A percentile compares a stretch with the other conserved stretches of the same genome.
phyloP scores from a whole-genome alignment of 2,888 invertebrate genomes.

The Melitaea athalia region DNA sequence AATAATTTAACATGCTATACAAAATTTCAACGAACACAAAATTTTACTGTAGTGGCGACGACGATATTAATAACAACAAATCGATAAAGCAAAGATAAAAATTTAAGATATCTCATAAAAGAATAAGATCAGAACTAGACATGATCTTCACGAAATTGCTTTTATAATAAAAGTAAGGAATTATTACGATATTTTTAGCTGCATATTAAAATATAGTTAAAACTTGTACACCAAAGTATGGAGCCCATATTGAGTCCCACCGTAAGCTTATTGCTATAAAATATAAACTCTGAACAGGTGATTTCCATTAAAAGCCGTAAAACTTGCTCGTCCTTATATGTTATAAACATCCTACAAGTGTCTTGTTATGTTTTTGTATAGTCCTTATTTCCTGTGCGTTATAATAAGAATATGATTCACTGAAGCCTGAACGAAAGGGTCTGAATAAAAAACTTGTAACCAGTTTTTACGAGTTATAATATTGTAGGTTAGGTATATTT shows the following conservation, averaged over 20 bases:
- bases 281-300: constrained; percentile 7
- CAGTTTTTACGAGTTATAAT: constrained; percentile 6
- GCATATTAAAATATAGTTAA: neutral
- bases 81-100: too few relatives aligned
- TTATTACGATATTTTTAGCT: neutral
- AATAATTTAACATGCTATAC: neutral
- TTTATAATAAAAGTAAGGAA: too few relatives aligned
- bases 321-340: constrained; percentile 3
- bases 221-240: too few relatives aligned
- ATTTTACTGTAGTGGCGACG: too few relatives aligned
- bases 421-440: constrained; percentile 11
- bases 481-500: neutral
- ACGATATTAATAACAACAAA: too few relatives aligned
- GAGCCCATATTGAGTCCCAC: too few relatives aligned
- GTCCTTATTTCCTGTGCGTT: constrained; percentile 32
- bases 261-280: constrained; percentile 1
- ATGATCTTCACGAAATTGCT: too few relatives aligned
- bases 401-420: constrained; percentile 39
- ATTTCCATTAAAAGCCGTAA: constrained; percentile 13
- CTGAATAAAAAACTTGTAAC: constrained; percentile 15
- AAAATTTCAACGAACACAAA: neutral
- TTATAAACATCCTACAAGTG: constrained; percentile 11
- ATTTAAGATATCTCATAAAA: too few relatives aligned
- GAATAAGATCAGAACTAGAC: too few relatives aligned
- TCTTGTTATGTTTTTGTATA: constrained; percentile 22